Percentiles rank a stretch among this genome's conserved stretches.
These are phyloP conservation scores for Yasuhikotakia modesta DNA, from an alignment of 2,797 vertebrate genomes.

Conservation along the genomic window DNA sequence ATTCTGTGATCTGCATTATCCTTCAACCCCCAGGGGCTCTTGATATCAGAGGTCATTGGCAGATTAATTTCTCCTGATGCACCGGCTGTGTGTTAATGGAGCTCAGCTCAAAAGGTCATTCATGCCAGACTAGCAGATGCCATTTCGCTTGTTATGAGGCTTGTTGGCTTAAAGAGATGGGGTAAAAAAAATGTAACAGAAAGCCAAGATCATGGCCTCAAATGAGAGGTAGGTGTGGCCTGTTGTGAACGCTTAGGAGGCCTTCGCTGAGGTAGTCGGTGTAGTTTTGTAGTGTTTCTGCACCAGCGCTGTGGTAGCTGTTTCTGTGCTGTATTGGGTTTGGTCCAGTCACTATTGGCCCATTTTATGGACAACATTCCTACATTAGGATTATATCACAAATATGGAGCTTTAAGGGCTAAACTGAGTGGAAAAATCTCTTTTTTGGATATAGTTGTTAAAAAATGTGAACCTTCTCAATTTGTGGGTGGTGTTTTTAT, in stretches of 20 bases:
- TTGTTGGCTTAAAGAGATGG: conserved; percentile 27
- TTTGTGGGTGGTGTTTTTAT: too few species aligned
- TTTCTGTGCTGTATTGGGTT: conserved; percentile 26
- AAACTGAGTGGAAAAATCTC: conserved; percentile 4
- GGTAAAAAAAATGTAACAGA: not conserved
- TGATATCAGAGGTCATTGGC: conserved; percentile 63
- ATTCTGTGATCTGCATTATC: conserved; percentile 42
- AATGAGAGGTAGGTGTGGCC: conserved; percentile 1
- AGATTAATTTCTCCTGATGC: conserved; percentile 72
- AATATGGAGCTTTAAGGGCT: conserved; percentile 15
- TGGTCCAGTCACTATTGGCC: not conserved
- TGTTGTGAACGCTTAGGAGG: conserved; percentile 4
- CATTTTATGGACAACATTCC: conserved; percentile 10
- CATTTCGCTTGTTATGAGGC: conserved; percentile 52
- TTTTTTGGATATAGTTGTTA: conserved; percentile 12
- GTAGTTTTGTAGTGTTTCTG: not conserved
- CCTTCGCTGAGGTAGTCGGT: too few species aligned
- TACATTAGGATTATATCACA: conserved; percentile 1
- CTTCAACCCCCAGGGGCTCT: conserved; percentile 53
- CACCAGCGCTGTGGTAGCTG: not conserved
- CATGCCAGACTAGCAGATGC: conserved; percentile 61
- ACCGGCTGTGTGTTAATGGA: conserved; percentile 64
- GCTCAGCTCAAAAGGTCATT: conserved; percentile 61
- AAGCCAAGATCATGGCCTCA: conserved; percentile 28
- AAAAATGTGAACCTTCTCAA: not conserved